These are phyloP conservation scores for Boulengeromyrus knoepffleri DNA, from an alignment of 2,113 vertebrate species.

Conservation along the genomic window DNA sequence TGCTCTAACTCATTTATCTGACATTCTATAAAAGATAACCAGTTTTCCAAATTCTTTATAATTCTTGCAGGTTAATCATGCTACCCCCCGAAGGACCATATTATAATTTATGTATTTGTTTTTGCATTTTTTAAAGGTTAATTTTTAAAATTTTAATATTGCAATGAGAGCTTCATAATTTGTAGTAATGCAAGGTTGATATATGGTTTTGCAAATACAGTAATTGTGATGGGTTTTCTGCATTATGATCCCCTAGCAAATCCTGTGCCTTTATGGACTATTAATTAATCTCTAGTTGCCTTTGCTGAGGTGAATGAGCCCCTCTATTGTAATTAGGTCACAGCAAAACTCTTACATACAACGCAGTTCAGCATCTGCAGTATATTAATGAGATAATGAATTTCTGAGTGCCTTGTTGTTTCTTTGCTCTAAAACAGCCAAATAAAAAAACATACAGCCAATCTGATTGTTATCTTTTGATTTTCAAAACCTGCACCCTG, in stretches of 20 bases:
- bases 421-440: neutral
- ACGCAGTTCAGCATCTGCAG: neutral
- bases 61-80: neutral
- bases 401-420: neutral
- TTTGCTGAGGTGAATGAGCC: neutral
- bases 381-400: neutral
- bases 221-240: neutral
- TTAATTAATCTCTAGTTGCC: neutral
- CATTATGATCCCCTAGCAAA: neutral
- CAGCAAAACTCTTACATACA: neutral
- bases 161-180: neutral
- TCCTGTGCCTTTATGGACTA: neutral
- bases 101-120: neutral
- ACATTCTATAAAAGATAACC: neutral
- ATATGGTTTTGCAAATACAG: neutral
- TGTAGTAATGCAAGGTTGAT: neutral
- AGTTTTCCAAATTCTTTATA: neutral
- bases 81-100: neutral
- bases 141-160: neutral
- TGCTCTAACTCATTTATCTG: neutral
- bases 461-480: neutral
- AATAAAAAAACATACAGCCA: neutral
- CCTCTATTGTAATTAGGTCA: neutral
- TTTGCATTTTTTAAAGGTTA: neutral
- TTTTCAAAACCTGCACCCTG: neutral